Conservation (phyloP, 2,888 invertebrate genomes). For the Microplitis manilae region DNA sequence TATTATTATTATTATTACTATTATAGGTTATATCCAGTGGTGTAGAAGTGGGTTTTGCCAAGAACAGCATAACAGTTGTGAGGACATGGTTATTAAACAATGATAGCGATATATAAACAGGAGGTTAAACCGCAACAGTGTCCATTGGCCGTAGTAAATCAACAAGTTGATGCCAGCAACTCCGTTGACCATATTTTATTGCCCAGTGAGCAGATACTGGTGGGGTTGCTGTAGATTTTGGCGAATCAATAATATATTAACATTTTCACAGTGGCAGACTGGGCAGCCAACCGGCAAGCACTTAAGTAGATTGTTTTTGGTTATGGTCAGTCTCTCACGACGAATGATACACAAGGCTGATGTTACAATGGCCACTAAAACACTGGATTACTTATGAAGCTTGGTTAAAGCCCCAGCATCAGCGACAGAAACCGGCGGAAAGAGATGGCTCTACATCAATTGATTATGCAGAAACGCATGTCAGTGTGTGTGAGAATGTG, state of each 20-base stretch:
- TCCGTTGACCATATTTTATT: constrained; percentile 52
- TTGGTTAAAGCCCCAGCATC: background rate
- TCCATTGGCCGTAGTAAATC: constrained; percentile 61
- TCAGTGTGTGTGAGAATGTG: constrained; percentile 23
- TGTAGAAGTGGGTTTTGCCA: constrained; percentile 14
- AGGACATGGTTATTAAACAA: constrained; percentile 53
- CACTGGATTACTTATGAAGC: background rate
- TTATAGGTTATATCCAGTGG: background rate
- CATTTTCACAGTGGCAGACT: constrained; percentile 10
- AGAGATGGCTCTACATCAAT: constrained; percentile 55
- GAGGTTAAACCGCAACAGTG: constrained; percentile 52
- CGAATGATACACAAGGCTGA: constrained; percentile 4
- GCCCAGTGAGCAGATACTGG: constrained; percentile 39
- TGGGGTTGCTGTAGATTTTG: background rate
- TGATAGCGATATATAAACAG: constrained; percentile 51
- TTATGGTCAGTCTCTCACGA: constrained; percentile 21
- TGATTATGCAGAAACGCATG: constrained; percentile 49
- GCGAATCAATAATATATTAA: constrained; percentile 32
- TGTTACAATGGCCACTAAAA: background rate
- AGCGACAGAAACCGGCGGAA: constrained; percentile 19
- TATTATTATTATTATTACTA: background rate
- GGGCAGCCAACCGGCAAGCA: background rate
- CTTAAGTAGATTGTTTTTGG: constrained; percentile 36
- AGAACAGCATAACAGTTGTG: background rate
- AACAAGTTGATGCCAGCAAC: constrained; percentile 64